phyloP scores from a whole-genome alignment of 2,113 vertebrate species.

The Engystomops pustulosus region DNA sequence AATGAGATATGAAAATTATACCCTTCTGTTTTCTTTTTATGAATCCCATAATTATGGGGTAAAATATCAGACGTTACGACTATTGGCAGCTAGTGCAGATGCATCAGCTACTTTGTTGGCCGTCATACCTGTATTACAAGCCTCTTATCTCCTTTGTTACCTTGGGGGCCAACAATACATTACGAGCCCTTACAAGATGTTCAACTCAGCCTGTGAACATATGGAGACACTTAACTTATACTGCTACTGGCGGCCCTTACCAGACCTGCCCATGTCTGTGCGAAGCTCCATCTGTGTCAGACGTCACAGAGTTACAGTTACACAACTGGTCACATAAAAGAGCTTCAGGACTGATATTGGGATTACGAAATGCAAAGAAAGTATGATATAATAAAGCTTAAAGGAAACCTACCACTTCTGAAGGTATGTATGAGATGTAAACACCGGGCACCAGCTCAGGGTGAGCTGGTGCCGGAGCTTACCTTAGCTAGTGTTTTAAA shows the following conservation, averaged over 20 bases:
- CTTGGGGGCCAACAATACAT: constrained; percentile 27
- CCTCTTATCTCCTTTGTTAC: constrained; percentile 31
- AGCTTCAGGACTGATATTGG: not conserved
- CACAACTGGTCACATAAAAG: not conserved
- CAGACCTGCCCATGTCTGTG: not conserved
- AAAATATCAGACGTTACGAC: no score
- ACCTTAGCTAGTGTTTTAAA: no score
- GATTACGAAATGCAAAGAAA: not conserved
- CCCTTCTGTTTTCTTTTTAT: no score
- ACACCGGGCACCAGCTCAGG: no score
- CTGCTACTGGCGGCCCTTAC: constrained; percentile 11
- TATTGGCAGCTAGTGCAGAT: no score
- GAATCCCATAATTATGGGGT: no score
- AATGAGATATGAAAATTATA: no score
- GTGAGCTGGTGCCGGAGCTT: no score
- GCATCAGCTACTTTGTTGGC: no score
- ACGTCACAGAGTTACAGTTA: constrained; percentile 3
- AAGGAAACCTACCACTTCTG: no score
- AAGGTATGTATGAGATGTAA: no score
- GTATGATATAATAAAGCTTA: no score
- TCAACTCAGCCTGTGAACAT: constrained; percentile 24
- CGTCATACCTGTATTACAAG: not conserved
- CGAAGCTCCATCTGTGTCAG: constrained; percentile 26
- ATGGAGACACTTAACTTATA: not conserved
- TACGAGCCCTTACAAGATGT: constrained; percentile 17